Percentiles rank a stretch among this genome's conserved stretches.
Conservation (phyloP, 2,113 vertebrate genomes). For the Hemiprocne comata region DNA sequence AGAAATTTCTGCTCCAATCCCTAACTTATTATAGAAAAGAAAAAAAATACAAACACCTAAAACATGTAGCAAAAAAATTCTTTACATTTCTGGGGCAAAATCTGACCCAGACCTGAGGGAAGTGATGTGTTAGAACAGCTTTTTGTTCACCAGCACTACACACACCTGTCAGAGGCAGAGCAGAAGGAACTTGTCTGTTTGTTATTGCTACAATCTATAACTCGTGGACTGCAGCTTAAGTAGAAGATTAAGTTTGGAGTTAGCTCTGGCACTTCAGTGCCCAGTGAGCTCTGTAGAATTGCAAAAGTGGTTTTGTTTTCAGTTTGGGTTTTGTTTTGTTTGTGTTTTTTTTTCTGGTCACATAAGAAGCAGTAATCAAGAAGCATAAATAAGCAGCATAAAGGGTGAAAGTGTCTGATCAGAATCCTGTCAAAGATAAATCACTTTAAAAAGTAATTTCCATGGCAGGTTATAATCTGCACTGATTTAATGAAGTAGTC, state of each 20-base stretch:
- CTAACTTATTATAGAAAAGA: neutral
- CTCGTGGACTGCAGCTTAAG: neutral
- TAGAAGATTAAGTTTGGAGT: neutral
- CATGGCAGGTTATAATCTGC: conserved; percentile 44
- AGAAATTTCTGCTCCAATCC: neutral
- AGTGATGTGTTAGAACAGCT: neutral
- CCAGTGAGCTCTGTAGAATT: neutral
- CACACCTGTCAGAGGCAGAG: neutral
- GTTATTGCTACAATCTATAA: neutral
- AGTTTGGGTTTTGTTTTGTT: neutral
- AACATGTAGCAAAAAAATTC: neutral
- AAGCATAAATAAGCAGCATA: neutral
- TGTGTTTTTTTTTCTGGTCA: neutral
- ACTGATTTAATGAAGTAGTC: conserved; percentile 37
- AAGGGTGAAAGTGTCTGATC: neutral
- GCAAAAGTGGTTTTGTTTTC: neutral
- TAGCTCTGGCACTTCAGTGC: neutral
- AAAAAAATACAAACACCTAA: neutral
- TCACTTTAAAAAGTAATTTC: conserved; percentile 32
- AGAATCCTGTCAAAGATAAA: neutral
- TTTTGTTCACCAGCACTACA: neutral
- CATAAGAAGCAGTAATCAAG: neutral
- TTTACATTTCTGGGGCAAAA: neutral
- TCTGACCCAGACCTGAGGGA: neutral
- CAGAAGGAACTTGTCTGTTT: neutral